Evolutionary conservation across 2,113 vertebrate genomes (phyloP), one percentile per base, ranked within the genome.

Genomic region (Gymnarchus niloticus): DNA sequence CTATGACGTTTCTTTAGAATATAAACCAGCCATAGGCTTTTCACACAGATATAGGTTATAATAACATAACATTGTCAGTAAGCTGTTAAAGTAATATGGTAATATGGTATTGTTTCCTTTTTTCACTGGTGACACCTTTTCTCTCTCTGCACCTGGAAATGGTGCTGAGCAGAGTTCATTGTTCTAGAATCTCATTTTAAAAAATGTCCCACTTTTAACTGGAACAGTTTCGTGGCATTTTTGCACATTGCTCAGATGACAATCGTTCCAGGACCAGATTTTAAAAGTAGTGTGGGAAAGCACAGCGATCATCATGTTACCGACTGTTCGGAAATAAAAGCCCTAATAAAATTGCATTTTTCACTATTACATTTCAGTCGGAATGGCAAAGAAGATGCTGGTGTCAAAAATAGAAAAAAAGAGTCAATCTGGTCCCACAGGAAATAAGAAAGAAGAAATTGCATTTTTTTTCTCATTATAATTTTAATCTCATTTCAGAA

Each of bases 401-500:
- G 83, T 65, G 41, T 84, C 56, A 84, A 51, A 84, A 84, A 61
- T 73, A 84, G 48, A 49, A 52, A 73, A 33, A 83, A 28, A 78
- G 44, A 65, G 33, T 69, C 48, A 85, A 28, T 48, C 21, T 56
- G 52, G 19, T 85, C 41, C 76, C 54, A 56, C 17, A 49, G 41
- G 73, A 81, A 59, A 80, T 56, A 44, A 28, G 25, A 9, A 56
- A n/a, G 84, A 56, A 51, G 59, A 78, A 85, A 37, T 25, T 21
- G 44, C 44, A n/a, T 78, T 54, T 54, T 54, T 1, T 84, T 57
- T 80, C 37, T 33, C 49, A 54, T 76, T 54, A 57, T 44, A 56
- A 46, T 56, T 81, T 54, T 10, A 59, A 25, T 80, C 52, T 80
- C 56, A 85, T 57, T 78, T 81, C 25, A 85, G 25, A 46, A 48